Base-by-base conservation (phyloP, 1,140 invertebrate species). In the Araneus ventricosus region DNA sequence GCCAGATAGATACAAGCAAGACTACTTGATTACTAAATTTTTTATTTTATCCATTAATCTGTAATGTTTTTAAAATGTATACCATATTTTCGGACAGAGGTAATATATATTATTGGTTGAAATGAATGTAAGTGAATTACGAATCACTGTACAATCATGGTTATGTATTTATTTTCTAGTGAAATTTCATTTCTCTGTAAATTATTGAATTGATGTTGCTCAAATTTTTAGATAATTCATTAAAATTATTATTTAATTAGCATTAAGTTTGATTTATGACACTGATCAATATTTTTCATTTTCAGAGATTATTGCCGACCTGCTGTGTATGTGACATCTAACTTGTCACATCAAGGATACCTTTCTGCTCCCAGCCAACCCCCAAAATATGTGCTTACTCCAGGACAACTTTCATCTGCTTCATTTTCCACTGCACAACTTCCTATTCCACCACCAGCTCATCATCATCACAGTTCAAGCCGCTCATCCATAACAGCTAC, bases 221-320 rank as follows among this genome's bases (percentile, higher is more conserved):
- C 59, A 22, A 7, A 6, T 61, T 7, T n/a, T 61, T 20, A 7
- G 5, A n/a, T 0, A n/a, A 24, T 14, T 52, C 45, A 7, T 52
- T 52, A 52, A 52, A 52, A 52, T 52, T 52, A 52, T 52, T 52
- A 7, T 52, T 7, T 52, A 52, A 52, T 52, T 52, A 52, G 45
- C 45, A 52, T 52, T 52, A 52, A 52, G 14, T 7, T 30, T 67
- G 8, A n/a, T 27, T n/a, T 67, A 2, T 61, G 7, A n/a, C 24
- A 5, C 2, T 37, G 39, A 6, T 24, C 67, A 67, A 37, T 34
- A 85, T 52, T 70, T 75, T 61, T 86, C 34, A 41, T 90, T 88
- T 88, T 63, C 93, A 94, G 94, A 59, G 94, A 95, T 45, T 95
- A 94, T 90, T 93, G 94, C 67, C 93, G 94, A 20, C 93, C 94